Base-by-base conservation (phyloP, 2,113 vertebrate species). In the Machaerirhynchus nigripectus region DNA sequence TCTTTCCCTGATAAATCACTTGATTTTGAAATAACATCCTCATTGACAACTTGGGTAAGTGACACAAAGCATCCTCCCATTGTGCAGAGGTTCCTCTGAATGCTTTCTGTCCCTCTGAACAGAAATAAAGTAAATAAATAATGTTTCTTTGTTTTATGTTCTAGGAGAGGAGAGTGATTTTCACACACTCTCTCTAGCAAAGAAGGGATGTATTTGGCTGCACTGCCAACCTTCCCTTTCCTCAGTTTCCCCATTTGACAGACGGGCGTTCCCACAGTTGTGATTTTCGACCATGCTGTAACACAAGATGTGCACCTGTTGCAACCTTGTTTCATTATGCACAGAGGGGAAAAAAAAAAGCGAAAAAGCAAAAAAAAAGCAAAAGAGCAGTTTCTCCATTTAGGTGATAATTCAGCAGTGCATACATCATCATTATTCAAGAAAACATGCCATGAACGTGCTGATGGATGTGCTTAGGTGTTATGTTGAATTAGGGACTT, bases 401-500 rank as follows among this genome's bases (percentile, higher is more conserved):
- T 70, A 80, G 7, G 14, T 8, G 27, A 31, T 57, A 65, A 57
- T 76, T 65, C 59, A 92, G 11, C 28, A 57, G 33, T 74, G 4
- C 9, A 31, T 61, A 20, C 14, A 70, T 59, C 79, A 93, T 92
- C 68, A 77, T 65, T 94, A 90, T 71, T 77, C 75, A 90, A 74
- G 53, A 86, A 93, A 95, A 84, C 47, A 74, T 55, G 28, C 14
- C 67, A 67, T 55, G 35, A 90, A 57, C 2, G 0, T 86, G 42
- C 59, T 88, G 85, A 92, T 86, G 59, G 79, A 86, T 86, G 30
- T 80, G 50, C 26, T 90, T 86, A 84, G 60, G 47, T 84, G 60
- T 69, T 86, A 49, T 49, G 67, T 86, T 94, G 92, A 94, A 94
- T 89, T 95, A 91, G 27, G 27, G 47, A 87, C 47, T 84, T 89